A percentile compares a stretch with the other conserved stretches of the same genome.
Conservation (phyloP, 2,113 vertebrate genomes). For the Elgaria multicarinata region DNA sequence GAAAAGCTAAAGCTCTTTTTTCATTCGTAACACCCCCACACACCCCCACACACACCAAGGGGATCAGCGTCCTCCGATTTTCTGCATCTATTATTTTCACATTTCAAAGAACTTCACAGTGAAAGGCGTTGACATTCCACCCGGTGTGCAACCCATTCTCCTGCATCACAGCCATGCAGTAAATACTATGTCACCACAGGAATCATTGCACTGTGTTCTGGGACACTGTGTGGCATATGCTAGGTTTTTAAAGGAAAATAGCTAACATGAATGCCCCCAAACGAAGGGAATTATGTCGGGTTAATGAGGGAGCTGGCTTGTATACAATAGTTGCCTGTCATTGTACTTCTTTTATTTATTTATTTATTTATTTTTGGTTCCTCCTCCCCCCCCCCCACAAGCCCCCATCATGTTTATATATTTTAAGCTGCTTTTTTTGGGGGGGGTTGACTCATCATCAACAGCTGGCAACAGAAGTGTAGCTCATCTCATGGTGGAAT, state of each 20-base stretch:
- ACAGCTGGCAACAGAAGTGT: conserved; percentile 38
- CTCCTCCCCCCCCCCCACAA: background rate
- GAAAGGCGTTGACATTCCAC: background rate
- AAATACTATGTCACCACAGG: background rate
- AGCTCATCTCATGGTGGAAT: background rate
- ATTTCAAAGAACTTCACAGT: background rate
- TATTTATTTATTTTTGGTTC: no score
- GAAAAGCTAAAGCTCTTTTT: background rate
- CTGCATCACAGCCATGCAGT: background rate
- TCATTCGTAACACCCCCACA: background rate
- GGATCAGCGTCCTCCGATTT: background rate
- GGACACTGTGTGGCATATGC: background rate
- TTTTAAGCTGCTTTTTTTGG: conserved; percentile 46
- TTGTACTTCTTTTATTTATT: background rate
- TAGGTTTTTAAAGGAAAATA: background rate
- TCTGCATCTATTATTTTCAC: conserved; percentile 8
- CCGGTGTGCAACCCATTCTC: background rate
- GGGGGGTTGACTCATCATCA: conserved; percentile 24
- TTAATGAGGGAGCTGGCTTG: background rate
- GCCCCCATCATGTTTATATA: conserved; percentile 11
- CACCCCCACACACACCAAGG: no score
- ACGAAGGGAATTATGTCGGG: background rate
- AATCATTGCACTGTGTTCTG: background rate
- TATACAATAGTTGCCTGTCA: background rate
- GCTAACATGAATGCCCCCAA: background rate